Conservation (phyloP, 2,888 invertebrate species). For the Selenia dentaria region DNA sequence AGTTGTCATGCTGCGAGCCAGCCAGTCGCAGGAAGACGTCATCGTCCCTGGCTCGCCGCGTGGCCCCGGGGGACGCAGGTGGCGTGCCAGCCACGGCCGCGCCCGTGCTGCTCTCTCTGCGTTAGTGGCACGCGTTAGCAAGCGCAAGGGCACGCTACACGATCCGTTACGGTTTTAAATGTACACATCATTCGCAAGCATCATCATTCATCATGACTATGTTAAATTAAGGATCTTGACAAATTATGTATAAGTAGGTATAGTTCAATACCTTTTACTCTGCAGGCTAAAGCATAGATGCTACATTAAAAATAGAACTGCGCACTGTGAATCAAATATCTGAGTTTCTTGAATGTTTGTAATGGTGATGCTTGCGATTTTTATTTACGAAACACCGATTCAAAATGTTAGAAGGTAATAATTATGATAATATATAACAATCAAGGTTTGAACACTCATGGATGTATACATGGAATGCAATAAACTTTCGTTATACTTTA, state of each 20-base stretch:
- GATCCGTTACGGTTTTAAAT: slow-evolving; percentile 4
- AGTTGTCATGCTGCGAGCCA: slow-evolving; percentile 78
- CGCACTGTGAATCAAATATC: no score
- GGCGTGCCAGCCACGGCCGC: slow-evolving; percentile 70
- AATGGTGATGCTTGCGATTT: slow-evolving; percentile 13
- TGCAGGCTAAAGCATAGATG: no score
- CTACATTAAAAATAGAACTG: no score
- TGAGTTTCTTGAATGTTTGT: not conserved
- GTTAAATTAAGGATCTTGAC: not conserved
- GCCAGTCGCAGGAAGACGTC: slow-evolving; percentile 92
- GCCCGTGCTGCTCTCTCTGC: slow-evolving; percentile 56
- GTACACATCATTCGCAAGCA: slow-evolving; percentile 10
- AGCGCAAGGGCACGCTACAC: slow-evolving; percentile 16
- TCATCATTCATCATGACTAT: slow-evolving; percentile 1
- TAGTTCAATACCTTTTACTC: no score
- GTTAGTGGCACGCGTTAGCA: slow-evolving; percentile 32
- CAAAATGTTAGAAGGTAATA: not conserved
- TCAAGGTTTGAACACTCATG: no score
- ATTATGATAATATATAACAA: not conserved
- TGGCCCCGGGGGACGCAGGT: slow-evolving; percentile 81
- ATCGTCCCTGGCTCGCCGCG: slow-evolving; percentile 86
- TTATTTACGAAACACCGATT: slow-evolving; percentile 3
- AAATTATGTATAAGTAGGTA: no score
- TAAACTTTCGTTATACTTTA: no score
- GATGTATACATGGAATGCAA: no score